Conservation (phyloP, 37 sponge, comb jelly and placozoan genomes). For the Aplysina aerophoba region DNA sequence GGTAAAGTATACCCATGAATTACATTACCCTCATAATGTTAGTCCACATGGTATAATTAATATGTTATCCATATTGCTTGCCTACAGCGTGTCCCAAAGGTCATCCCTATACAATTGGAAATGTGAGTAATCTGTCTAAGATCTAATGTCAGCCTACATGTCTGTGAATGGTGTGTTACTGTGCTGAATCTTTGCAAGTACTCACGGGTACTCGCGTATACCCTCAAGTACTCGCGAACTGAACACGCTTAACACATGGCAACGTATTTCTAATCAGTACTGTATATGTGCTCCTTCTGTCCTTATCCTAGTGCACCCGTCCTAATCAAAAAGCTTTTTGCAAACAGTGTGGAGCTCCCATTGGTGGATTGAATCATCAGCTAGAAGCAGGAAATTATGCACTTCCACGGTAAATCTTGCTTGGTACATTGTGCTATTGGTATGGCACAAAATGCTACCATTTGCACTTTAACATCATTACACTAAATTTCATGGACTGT, state of each 20-base stretch:
- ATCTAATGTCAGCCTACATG: no score
- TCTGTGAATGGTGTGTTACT: no score
- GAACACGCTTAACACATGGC: no score
- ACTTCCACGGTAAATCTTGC: background rate
- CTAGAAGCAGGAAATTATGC: background rate
- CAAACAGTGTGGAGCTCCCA: background rate
- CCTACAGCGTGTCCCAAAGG: slow-evolving; percentile 29
- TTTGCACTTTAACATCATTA: no score
- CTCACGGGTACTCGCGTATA: no score
- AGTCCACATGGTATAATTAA: no score
- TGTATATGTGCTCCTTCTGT: background rate
- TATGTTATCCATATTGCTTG: background rate
- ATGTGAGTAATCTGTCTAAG: background rate
- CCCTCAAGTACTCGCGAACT: no score
- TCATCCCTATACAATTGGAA: slow-evolving; percentile 13
- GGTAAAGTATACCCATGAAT: background rate
- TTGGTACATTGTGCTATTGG: background rate
- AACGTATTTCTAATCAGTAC: background rate
- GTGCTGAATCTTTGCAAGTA: no score
- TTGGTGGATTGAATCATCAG: slow-evolving; percentile 16
- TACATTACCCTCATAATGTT: no score
- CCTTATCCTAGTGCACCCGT: slow-evolving; percentile 9
- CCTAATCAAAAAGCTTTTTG: background rate
- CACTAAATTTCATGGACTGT: no score
- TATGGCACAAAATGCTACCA: background rate